A percentile compares a stretch with the other conserved stretches of the same genome.
Conservation (phyloP, 1,140 invertebrate species). For the Pantala flavescens region DNA sequence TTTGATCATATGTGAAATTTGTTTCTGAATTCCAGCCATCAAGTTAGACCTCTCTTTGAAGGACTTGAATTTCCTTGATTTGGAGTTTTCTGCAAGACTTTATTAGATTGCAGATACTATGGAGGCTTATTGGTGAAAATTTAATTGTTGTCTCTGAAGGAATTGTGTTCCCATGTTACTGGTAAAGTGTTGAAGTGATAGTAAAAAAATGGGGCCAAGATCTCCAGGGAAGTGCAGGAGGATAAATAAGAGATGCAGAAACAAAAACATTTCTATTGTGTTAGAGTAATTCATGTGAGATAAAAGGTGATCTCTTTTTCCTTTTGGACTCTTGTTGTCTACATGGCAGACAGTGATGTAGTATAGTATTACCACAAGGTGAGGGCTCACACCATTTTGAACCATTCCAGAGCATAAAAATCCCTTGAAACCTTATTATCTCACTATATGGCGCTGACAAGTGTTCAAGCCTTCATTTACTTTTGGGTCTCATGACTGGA, state of each 20-base stretch:
- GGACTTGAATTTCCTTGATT: neutral
- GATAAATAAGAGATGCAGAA: neutral
- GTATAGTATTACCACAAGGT: neutral
- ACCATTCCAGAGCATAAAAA: slow-evolving; percentile 13
- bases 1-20: neutral
- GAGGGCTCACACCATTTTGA: neutral
- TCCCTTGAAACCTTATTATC: neutral
- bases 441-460: neutral
- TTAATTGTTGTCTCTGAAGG: neutral
- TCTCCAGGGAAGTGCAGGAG: neutral
- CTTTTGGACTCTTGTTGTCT: neutral
- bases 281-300: neutral
- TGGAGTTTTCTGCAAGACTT: neutral
- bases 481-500: slow-evolving; percentile 13
- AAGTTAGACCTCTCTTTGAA: neutral
- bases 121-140: neutral
- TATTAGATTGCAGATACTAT: neutral
- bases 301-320: neutral
- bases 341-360: neutral
- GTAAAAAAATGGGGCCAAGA: neutral
- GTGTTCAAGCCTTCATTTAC: slow-evolving; percentile 13
- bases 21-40: neutral
- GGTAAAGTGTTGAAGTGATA: neutral
- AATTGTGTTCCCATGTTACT: neutral
- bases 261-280: neutral